phyloP scores from a whole-genome alignment of 2,888 invertebrate genomes.

The Lasioglossum pauxillum region DNA sequence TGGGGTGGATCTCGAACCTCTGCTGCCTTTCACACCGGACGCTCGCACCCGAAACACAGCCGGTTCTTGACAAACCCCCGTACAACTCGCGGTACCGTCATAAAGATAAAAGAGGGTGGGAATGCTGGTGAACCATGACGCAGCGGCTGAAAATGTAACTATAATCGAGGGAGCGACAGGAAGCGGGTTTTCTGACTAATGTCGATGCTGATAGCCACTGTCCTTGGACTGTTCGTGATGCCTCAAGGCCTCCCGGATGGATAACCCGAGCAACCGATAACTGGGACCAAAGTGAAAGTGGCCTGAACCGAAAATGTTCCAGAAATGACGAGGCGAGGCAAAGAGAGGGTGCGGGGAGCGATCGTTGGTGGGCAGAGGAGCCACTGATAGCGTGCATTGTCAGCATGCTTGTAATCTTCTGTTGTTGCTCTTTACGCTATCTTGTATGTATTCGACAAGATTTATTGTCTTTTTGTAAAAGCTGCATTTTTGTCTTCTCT shows the following conservation, averaged over 20 bases:
- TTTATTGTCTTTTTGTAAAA: not conserved
- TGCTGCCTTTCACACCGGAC: conserved; percentile 14
- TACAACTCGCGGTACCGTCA: conserved; percentile 24
- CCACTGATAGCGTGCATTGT: not conserved
- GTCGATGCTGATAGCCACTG: conserved; percentile 42
- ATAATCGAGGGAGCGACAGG: conserved; percentile 11
- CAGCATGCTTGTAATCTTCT: not conserved
- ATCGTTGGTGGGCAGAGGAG: not conserved
- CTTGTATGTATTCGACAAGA: not conserved
- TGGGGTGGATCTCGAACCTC: not conserved
- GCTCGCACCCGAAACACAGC: conserved; percentile 14
- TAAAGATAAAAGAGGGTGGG: conserved; percentile 62
- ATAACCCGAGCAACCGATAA: conserved; percentile 39
- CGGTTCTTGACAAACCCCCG: conserved; percentile 53
- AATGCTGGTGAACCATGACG: conserved; percentile 44
- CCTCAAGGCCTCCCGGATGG: conserved; percentile 11
- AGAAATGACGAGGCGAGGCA: not conserved
- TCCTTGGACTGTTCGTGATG: conserved; percentile 8
- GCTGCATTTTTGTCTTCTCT: not conserved
- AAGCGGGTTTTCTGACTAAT: conserved; percentile 61
- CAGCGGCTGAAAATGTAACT: conserved; percentile 45
- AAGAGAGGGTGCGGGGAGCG: not conserved
- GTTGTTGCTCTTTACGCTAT: not conserved
- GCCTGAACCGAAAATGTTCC: not conserved
- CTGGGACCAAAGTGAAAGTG: conserved; percentile 20